These are phyloP conservation scores for Alces alces DNA, from an alignment of 2,113 vertebrate genomes.

Conservation along the genomic window DNA sequence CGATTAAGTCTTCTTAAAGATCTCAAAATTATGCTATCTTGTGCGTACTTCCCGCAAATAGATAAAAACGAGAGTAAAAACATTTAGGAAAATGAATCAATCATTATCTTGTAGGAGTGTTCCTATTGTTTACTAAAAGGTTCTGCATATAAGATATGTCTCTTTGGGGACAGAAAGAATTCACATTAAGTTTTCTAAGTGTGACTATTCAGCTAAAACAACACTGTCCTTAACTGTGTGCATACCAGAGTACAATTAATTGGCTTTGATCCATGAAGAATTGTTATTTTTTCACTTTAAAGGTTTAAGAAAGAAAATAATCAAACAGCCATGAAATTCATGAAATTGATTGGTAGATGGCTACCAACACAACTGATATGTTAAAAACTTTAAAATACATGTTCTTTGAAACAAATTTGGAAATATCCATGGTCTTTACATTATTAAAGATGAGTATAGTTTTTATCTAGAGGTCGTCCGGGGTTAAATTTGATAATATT, in stretches of 20 bases:
- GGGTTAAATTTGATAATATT: neutral
- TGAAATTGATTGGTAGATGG: neutral
- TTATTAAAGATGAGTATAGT: neutral
- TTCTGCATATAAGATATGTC: neutral
- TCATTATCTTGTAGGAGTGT: neutral
- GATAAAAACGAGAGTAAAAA: neutral
- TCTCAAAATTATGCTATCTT: neutral
- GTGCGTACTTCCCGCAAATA: neutral
- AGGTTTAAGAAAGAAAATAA: neutral
- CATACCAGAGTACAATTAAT: neutral
- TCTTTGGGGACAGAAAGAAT: neutral
- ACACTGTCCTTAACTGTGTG: neutral
- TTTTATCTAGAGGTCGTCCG: neutral
- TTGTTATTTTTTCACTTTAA: conserved; percentile 9
- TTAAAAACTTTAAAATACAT: neutral
- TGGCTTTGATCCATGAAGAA: neutral
- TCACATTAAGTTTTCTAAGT: neutral
- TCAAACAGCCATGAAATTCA: neutral
- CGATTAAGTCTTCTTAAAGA: neutral
- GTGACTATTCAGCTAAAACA: neutral
- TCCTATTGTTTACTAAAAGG: neutral
- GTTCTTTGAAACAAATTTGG: neutral
- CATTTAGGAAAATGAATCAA: neutral
- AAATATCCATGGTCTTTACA: neutral
- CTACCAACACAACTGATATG: neutral